Conservation (phyloP, 2,113 vertebrate genomes). For the Okapia johnstoni region DNA sequence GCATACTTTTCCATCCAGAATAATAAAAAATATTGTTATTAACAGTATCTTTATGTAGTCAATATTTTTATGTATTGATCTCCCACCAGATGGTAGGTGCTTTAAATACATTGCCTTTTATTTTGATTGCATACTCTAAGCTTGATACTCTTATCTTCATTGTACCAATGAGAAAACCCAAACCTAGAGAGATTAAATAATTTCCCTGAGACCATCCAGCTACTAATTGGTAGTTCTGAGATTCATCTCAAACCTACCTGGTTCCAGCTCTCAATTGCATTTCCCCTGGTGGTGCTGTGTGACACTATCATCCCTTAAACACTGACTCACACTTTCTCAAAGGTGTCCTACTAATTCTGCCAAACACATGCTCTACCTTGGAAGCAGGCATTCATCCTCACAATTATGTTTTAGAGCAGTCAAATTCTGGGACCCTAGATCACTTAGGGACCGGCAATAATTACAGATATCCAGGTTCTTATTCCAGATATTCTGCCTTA, state of each 20-base stretch:
- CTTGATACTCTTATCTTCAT: background rate
- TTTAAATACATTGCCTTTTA: background rate
- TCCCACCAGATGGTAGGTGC: background rate
- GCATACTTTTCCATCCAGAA: background rate
- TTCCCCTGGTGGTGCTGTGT: background rate
- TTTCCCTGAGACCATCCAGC: background rate
- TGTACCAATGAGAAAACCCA: slow-evolving; percentile 7
- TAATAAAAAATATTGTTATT: background rate
- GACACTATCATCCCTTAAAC: background rate
- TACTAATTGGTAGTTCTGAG: slow-evolving; percentile 23
- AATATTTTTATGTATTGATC: background rate
- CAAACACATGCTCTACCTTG: accelerated
- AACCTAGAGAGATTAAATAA: background rate
- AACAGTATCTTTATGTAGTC: background rate
- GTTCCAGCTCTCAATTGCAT: background rate
- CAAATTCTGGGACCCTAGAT: background rate
- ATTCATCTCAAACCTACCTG: background rate
- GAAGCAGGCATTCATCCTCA: background rate
- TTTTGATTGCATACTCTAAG: background rate
- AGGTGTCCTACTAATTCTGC: background rate
- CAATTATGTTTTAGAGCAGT: background rate
- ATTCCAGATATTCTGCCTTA: background rate
- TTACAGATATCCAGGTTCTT: accelerated
- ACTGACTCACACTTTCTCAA: accelerated
- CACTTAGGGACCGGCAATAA: background rate